Conservation (phyloP, 2,797 vertebrate genomes). For the Helicolenus hilgendorfi region DNA sequence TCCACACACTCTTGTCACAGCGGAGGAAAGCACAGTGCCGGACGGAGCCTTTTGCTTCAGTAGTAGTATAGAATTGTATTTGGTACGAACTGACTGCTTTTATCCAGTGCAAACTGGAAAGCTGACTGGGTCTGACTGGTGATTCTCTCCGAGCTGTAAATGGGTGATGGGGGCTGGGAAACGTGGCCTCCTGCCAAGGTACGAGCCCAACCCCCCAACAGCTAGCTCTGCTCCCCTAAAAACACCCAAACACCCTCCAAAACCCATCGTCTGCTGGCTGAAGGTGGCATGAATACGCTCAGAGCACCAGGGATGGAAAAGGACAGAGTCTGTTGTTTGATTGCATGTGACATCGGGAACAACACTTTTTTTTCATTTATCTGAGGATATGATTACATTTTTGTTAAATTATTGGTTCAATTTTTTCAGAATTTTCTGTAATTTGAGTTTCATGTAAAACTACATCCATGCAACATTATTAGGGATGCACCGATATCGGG, state of each 20-base stretch:
- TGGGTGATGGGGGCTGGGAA: constrained; percentile 67
- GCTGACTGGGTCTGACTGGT: constrained; percentile 22
- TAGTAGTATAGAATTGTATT: neutral
- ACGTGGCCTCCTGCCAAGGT: constrained; percentile 68
- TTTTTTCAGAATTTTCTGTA: too few relatives aligned
- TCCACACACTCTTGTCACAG: too few relatives aligned
- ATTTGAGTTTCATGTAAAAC: neutral
- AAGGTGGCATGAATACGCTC: constrained; percentile 38
- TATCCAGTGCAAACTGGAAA: constrained; percentile 23
- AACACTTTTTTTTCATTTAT: neutral
- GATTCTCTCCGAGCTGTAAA: constrained; percentile 40
- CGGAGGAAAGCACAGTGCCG: too few relatives aligned
- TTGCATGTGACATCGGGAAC: neutral
- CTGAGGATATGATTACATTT: neutral
- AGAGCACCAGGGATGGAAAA: neutral
- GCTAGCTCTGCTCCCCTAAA: constrained; percentile 28
- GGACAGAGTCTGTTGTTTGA: neutral
- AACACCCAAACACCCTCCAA: constrained; percentile 37
- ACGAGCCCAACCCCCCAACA: constrained; percentile 43
- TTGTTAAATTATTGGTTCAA: neutral
- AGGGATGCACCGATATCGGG: too few relatives aligned
- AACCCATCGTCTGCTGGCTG: constrained; percentile 34
- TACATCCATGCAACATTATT: neutral
- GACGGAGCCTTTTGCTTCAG: neutral
- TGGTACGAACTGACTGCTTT: constrained; percentile 4